Conservation (phyloP, 2,888 invertebrate species). For the Lycocerus yunnanus region DNA sequence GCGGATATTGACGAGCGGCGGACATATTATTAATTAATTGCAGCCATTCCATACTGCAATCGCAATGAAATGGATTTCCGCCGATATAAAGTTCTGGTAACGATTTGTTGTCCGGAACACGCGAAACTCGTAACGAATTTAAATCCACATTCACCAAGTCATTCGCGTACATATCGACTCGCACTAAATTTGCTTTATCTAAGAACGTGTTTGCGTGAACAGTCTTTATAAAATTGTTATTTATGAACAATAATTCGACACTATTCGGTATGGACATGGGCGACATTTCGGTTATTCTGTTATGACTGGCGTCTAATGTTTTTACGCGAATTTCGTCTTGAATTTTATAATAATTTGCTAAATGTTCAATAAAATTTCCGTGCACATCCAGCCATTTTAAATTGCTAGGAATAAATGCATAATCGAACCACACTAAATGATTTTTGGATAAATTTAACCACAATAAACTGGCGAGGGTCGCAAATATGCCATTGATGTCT, state of each 20-base stretch:
- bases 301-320: slow-evolving; percentile 88
- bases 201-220: slow-evolving; percentile 86
- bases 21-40: slow-evolving; percentile 88
- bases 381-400: slow-evolving; percentile 91
- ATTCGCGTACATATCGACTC: slow-evolving; percentile 90
- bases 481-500: slow-evolving; percentile 88
- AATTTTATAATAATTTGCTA: slow-evolving; percentile 87
- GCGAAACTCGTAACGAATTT: slow-evolving; percentile 77
- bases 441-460: slow-evolving; percentile 91
- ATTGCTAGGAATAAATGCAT: slow-evolving; percentile 87
- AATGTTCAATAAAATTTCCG: slow-evolving; percentile 84
- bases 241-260: slow-evolving; percentile 85
- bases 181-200: slow-evolving; percentile 80
- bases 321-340: slow-evolving; percentile 81
- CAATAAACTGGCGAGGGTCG: slow-evolving; percentile 80
- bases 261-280: slow-evolving; percentile 87
- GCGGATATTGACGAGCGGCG: slow-evolving; percentile 79
- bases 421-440: slow-evolving; percentile 91
- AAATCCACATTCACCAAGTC: slow-evolving; percentile 81
- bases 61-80: slow-evolving; percentile 92
- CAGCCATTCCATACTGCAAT: slow-evolving; percentile 95
- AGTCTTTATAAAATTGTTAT: slow-evolving; percentile 82
- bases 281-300: slow-evolving; percentile 80
- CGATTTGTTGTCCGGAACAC: slow-evolving; percentile 71
- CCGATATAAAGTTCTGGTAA: slow-evolving; percentile 89